These are phyloP conservation scores for Cylas formicarius DNA, from an alignment of 1,140 invertebrate genomes.

Conservation along the genomic window DNA sequence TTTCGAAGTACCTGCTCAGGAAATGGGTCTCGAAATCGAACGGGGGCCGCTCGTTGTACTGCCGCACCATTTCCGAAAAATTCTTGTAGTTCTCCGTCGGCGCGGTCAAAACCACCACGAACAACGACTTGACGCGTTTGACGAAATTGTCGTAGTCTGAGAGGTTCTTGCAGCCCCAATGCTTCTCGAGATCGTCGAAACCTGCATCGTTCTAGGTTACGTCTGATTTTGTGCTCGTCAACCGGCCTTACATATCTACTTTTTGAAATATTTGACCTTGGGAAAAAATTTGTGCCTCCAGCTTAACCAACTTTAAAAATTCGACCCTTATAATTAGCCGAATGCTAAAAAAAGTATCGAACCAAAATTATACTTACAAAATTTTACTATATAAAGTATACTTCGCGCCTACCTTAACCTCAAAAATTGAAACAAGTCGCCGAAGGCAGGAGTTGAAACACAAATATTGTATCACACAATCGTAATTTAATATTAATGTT, in stretches of 20 bases:
- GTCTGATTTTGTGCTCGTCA: background rate
- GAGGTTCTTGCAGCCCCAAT: constrained; percentile 54
- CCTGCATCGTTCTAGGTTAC: constrained; percentile 20
- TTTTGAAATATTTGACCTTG: too few relatives aligned
- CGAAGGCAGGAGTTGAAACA: too few relatives aligned
- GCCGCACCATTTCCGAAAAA: constrained; percentile 69
- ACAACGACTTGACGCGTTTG: constrained; percentile 67
- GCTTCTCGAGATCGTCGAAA: constrained; percentile 50
- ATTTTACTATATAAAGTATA: too few relatives aligned
- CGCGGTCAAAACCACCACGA: constrained; percentile 79
- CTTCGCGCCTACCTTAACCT: too few relatives aligned
- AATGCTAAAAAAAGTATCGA: too few relatives aligned
- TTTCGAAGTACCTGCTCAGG: constrained; percentile 45
- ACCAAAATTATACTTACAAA: too few relatives aligned
- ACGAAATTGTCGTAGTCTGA: constrained; percentile 51
- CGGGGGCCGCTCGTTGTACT: constrained; percentile 67
- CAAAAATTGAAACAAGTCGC: too few relatives aligned
- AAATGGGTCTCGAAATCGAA: constrained; percentile 55
- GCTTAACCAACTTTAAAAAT: too few relatives aligned
- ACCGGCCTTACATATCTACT: too few relatives aligned
- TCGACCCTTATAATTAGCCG: too few relatives aligned
- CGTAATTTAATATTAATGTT: too few relatives aligned
- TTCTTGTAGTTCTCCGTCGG: constrained; percentile 65
- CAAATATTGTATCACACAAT: too few relatives aligned
- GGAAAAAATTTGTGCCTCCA: background rate